Evolutionary conservation across 2,888 invertebrate species (phyloP), one percentile per base, ranked within the genome.

Genomic region (Ichneumon xanthorius): DNA sequence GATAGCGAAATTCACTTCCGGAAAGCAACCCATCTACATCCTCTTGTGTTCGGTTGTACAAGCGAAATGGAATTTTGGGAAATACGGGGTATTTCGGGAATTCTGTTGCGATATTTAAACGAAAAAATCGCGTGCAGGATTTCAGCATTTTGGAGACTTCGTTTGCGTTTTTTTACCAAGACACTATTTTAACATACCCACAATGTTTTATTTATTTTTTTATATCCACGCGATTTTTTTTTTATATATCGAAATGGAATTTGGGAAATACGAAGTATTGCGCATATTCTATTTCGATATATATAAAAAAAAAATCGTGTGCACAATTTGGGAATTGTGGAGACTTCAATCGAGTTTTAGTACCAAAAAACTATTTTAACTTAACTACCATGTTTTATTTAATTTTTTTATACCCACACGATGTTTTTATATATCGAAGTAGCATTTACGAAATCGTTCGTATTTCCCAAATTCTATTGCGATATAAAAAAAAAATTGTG

Each of bases 1-100:
- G 90, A 90, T 92, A 90, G 89, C 87, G 88, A 89, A 91, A 90
- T 90, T 90, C 88, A 90, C 72, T 83, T 61, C 72, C 82, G 58
- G 61, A 76, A 79, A 79, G 77, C 65, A 67, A 50, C 75, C 76
- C 77, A 67, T 80, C 67, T 30, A 67, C 73, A 82, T 80, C 80
- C 70, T 72, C 70, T 79, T 76, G 65, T 71, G 50, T 76, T 72
- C 63, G 71, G 61, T 50, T 67, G 22, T 63, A 75, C 61, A 67
- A 67, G 14, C 58, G 58, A 80, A 72, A 83, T 80, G 80, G 67
- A 9, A 37, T 45, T 45, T 61, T 40, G 50, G 26, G 14, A 14
- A 26, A 58, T 19, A 50, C 61, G 22, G n/a, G 37, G 48, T 19
- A 40, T 67, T 26, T 37, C 16, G n/a, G 68, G 71, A 63, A 37